Evolutionary conservation across 2,888 invertebrate species (phyloP), one percentile per base, ranked within the genome.

Genomic region (Clusia tigrina): DNA sequence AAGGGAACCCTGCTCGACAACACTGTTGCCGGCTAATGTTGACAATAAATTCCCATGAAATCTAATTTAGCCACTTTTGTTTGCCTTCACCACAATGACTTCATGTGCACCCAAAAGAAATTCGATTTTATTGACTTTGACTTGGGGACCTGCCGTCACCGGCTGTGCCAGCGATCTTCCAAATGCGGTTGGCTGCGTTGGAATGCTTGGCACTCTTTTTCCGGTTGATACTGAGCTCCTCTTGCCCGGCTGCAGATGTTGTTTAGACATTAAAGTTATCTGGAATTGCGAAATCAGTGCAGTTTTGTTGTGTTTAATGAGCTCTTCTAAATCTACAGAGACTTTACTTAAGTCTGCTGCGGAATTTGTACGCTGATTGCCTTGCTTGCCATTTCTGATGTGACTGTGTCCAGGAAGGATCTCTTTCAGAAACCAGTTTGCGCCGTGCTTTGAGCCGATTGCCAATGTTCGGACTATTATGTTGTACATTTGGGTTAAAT

Each of bases 71-170:
- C 42, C 42, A n/a, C 3, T 3, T 42, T 42, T 10, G 42, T 42
- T 42, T 42, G n/a, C 42, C n/a, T 15, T 10, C 12, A 42, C 42
- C 42, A 42, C n/a, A 42, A 42, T 42, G 42, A 17, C 42, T 42
- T 42, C 42, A 42, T 42, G 42, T 42, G 9, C n/a, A 6, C 42
- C n/a, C n/a, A n/a, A n/a, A n/a, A n/a, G 42, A 42, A 42, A 42
- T 42, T 42, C 42, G 42, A 42, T 42, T 42, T 42, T 42, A 42
- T 42, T 42, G 42, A 42, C 42, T 42, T 42, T 42, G n/a, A 42
- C 42, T 15, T 42, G n/a, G 10, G n/a, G n/a, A 42, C 12, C n/a
- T 32, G 32, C 32, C 6, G 32, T 32, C n/a, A n/a, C n/a, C n/a
- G n/a, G n/a, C n/a, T 32, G 12, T 32, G 32, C 12, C 32, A 12